phyloP scores from a whole-genome alignment of 2,797 vertebrate species.

The Pantherophis vulpinus region DNA sequence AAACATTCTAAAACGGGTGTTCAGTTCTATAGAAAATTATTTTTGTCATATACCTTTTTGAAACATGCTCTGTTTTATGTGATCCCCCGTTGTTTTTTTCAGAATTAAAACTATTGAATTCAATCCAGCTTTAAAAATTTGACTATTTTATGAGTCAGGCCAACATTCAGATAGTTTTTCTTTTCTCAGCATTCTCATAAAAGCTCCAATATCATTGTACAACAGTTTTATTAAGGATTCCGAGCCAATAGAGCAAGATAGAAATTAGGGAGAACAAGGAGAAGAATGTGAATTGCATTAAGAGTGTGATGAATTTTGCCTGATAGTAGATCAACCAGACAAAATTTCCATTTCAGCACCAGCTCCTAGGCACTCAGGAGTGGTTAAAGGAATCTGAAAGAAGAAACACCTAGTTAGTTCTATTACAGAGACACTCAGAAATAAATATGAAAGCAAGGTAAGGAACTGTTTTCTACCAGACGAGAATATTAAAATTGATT shows the following conservation, averaged over 20 bases:
- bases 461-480: not conserved
- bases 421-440: not conserved
- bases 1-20: not conserved
- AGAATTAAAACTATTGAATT: not conserved
- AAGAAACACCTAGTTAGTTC: not conserved
- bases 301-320: not conserved
- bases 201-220: not conserved
- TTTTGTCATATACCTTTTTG: not conserved
- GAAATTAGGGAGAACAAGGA: not conserved
- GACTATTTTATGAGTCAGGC: not conserved
- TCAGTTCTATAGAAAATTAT: not conserved
- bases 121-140: not conserved
- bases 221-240: not conserved
- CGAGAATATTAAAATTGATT: not conserved
- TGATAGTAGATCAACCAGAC: not conserved
- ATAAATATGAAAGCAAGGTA: not conserved
- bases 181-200: not conserved
- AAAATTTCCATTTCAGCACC: not conserved
- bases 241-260: not conserved
- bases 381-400: not conserved
- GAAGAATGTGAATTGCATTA: not conserved
- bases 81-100: not conserved
- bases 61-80: not conserved
- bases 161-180: not conserved
- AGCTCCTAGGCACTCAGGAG: not conserved